phyloP scores from a whole-genome alignment of 1,140 invertebrate genomes.

The Dreissena rostriformis region DNA sequence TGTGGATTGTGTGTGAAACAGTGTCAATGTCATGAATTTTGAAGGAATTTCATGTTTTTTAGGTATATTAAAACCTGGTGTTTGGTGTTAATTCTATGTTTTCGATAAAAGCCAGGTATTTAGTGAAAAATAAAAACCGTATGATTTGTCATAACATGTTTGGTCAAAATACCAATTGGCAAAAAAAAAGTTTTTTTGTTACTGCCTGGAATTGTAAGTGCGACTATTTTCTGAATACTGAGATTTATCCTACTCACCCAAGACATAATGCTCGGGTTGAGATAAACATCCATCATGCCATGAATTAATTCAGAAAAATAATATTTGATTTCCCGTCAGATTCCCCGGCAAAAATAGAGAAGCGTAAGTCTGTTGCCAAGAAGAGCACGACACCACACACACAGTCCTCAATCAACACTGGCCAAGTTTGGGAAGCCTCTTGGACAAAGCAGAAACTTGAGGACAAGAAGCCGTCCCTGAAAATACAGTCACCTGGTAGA shows the following conservation, averaged over 20 bases:
- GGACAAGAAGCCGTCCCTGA: constrained; percentile 39
- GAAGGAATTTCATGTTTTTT: too few species aligned
- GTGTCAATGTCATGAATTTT: background rate
- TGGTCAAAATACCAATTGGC: too few species aligned
- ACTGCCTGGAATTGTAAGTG: too few species aligned
- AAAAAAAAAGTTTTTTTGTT: too few species aligned
- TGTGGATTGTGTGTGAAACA: background rate
- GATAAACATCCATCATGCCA: background rate
- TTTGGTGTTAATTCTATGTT: too few species aligned
- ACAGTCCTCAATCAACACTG: constrained; percentile 20
- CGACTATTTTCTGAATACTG: too few species aligned
- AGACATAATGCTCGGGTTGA: too few species aligned
- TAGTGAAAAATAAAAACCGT: too few species aligned
- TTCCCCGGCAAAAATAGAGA: constrained; percentile 46
- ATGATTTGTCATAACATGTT: too few species aligned
- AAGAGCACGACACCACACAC: constrained; percentile 73
- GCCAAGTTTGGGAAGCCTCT: constrained; percentile 69
- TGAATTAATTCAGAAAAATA: background rate
- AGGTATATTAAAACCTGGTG: too few species aligned
- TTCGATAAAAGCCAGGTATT: too few species aligned
- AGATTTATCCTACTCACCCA: too few species aligned
- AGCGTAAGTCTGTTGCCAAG: constrained; percentile 71
- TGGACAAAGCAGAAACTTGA: constrained; percentile 67
- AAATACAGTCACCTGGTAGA: constrained; percentile 27
- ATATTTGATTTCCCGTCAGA: background rate